phyloP scores from a whole-genome alignment of 2,888 invertebrate species.

The Mactromeris polynyma region DNA sequence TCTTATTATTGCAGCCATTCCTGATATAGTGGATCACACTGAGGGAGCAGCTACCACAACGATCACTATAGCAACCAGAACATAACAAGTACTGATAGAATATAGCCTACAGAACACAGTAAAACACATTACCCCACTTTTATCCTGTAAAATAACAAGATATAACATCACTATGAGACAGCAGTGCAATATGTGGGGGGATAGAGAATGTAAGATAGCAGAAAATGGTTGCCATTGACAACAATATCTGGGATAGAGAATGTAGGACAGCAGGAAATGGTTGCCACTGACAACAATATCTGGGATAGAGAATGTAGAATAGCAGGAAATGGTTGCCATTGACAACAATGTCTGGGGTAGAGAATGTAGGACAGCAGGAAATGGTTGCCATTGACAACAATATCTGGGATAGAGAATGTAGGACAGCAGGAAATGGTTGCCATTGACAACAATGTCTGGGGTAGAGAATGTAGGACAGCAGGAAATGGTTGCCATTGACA shows the following conservation, averaged over 20 bases:
- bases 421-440: neutral
- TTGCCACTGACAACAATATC: too few relatives aligned
- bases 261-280: too few relatives aligned
- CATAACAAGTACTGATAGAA: neutral
- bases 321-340: neutral
- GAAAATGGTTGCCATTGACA: constrained; percentile 5
- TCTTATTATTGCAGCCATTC: too few relatives aligned
- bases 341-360: too few relatives aligned
- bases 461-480: too few relatives aligned
- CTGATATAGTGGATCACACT: too few relatives aligned
- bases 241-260: too few relatives aligned
- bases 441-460: too few relatives aligned
- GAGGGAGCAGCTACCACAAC: neutral
- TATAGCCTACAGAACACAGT: neutral
- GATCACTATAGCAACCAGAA: neutral
- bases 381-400: too few relatives aligned
- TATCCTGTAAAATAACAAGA: constrained; percentile 18
- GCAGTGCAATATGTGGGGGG: neutral
- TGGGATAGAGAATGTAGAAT: neutral
- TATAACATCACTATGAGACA: neutral
- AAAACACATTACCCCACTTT: constrained; percentile 10
- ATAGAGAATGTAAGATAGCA: neutral
- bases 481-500: too few relatives aligned
- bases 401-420: neutral
- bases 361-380: too few relatives aligned